Evolutionary conservation across 2,797 vertebrate species (phyloP), one percentile per base, ranked within the genome.

Genomic region (Molossus alvarezi): DNA sequence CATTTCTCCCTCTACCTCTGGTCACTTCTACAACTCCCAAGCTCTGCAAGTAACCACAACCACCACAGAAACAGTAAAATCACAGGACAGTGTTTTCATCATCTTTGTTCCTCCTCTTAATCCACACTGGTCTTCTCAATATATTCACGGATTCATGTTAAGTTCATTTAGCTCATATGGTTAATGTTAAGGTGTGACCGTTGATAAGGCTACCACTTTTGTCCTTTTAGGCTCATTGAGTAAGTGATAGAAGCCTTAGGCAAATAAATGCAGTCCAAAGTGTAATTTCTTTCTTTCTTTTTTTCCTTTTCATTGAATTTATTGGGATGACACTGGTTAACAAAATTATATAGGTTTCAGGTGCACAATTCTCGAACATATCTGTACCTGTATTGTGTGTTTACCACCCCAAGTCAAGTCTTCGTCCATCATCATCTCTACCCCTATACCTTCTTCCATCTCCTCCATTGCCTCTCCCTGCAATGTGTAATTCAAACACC

Each of bases 221-320:
- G 77, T 64, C 76, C 69, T 95, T 82, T 33, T 14, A 58, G 73
- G 25, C 21, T 51, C 67, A 60, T 37, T 81, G 45, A 60, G 69
- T 77, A 37, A 60, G 69, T 41, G 95, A 81, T 91, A 81, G 76
- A 60, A 96, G 33, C 9, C 33, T 69, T 77, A 91, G 9, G 51
- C 57, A 96, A 92, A 95, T 57, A 90, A 79, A 83, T 29, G 37
- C 72, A 87, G 89, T 72, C 57, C 51, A 77, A 37, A 6, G n/a
- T 57, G 23, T 72, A 58, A 86, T 92, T 92, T 95, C 33, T 33
- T 33, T 33, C 33, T 33, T 33, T 33, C 33, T 3, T 33, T 33
- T 33, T 33, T 33, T 33, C 33, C 33, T 33, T 33, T 33, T 33
- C 33, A 33, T 33, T 33, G 33, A 33, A 33, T 33, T 33, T 33